phyloP scores from a whole-genome alignment of 2,888 invertebrate species.

The Galeruca laticollis region DNA sequence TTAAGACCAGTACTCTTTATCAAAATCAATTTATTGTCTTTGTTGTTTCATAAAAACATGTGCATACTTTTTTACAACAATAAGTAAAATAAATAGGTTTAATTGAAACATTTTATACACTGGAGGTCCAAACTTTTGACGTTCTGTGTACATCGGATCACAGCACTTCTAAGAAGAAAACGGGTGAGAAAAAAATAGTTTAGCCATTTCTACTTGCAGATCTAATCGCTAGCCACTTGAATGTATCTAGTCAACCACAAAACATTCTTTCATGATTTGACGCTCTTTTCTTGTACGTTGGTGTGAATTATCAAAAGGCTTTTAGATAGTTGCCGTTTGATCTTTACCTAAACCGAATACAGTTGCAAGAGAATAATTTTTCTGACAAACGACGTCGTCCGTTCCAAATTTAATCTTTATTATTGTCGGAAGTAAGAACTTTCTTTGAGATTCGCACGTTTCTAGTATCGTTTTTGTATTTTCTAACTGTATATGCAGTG shows the following conservation, averaged over 20 bases:
- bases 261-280: constrained; percentile 24
- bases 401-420: not conserved
- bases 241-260: constrained; percentile 20
- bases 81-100: no score
- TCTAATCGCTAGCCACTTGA: constrained; percentile 17
- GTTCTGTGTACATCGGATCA: no score
- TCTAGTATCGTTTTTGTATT: not conserved
- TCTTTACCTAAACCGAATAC: constrained; percentile 6
- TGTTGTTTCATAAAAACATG: no score
- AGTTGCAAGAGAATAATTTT: not conserved
- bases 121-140: no score
- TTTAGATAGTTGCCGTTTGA: constrained; percentile 32
- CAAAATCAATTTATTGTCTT: no score
- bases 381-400: not conserved
- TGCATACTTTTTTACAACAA: no score
- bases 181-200: no score
- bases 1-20: no score
- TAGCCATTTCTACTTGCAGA: no score
- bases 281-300: constrained; percentile 39
- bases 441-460: not conserved
- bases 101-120: no score
- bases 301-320: constrained; percentile 35
- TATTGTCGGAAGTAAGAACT: not conserved
- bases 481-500: not conserved
- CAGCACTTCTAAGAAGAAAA: no score